phyloP scores from a whole-genome alignment of 2,113 vertebrate species.

The Climacteris rufus region DNA sequence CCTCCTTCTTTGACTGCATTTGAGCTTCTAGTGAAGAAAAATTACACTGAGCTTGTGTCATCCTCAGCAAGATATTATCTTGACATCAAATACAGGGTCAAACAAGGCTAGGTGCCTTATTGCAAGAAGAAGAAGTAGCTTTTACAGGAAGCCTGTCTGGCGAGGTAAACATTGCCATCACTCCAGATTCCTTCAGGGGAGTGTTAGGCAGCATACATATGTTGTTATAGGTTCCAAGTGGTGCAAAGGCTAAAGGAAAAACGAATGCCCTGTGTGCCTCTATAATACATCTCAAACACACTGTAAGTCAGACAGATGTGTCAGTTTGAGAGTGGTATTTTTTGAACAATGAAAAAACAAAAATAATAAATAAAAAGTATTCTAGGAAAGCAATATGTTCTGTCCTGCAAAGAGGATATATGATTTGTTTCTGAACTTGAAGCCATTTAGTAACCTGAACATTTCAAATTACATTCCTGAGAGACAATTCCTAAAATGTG shows the following conservation, averaged over 20 bases:
- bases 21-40: not conserved
- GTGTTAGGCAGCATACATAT: not conserved
- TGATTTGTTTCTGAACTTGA: not conserved
- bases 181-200: not conserved
- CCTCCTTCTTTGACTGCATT: not conserved
- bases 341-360: not conserved
- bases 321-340: not conserved
- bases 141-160: not conserved
- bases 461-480: not conserved
- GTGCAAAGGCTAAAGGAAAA: not conserved
- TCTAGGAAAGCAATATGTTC: not conserved
- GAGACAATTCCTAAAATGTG: not conserved
- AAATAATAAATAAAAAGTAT: not conserved
- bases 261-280: not conserved
- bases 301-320: not conserved
- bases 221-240: not conserved
- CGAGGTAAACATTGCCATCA: not conserved
- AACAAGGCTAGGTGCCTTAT: not conserved
- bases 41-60: not conserved
- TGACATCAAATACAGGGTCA: not conserved
- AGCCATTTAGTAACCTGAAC: not conserved
- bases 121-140: not conserved
- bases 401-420: not conserved
- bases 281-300: not conserved
- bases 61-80: not conserved